Evolutionary conservation across 2,113 vertebrate species (phyloP).

Genomic region (western clawed frog (Xenopus tropicalis)): DNA sequence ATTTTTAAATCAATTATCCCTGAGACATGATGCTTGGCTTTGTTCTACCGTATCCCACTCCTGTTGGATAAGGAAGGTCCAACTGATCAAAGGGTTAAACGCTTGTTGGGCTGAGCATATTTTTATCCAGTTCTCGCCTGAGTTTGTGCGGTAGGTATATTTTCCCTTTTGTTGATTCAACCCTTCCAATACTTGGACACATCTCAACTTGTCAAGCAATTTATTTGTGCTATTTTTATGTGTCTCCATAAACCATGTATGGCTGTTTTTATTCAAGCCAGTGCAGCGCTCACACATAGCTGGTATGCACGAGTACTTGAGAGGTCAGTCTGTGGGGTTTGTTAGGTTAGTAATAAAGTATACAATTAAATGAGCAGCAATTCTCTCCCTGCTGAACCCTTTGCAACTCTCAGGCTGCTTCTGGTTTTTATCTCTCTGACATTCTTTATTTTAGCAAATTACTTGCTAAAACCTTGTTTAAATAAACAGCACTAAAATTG

Average conservation of each 20-base stretch:
- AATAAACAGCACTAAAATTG: slow-evolving; percentile 40
- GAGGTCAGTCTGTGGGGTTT: slow-evolving; percentile 32
- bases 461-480: slow-evolving; percentile 44
- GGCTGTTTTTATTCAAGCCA: slow-evolving; percentile 29
- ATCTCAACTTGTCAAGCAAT: slow-evolving; percentile 12
- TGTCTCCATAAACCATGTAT: slow-evolving; percentile 34
- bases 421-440: slow-evolving; percentile 40
- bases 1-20: too few species aligned
- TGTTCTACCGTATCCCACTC: too few species aligned
- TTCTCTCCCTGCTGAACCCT: slow-evolving; percentile 17
- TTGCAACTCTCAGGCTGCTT: slow-evolving; percentile 22
- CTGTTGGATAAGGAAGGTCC: too few species aligned
- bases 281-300: slow-evolving; percentile 34
- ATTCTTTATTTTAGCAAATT: slow-evolving; percentile 47
- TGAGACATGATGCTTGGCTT: too few species aligned
- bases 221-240: slow-evolving; percentile 35
- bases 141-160: not conserved
- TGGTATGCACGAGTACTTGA: slow-evolving; percentile 34
- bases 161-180: slow-evolving; percentile 15
- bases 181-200: slow-evolving; percentile 12
- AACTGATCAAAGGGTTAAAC: too few species aligned
- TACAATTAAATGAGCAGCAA: slow-evolving; percentile 39
- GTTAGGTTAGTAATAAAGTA: slow-evolving; percentile 44
- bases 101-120: too few species aligned
- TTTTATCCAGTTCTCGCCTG: not conserved